phyloP scores from a whole-genome alignment of 1,140 invertebrate species.

The Achatina immaculata region DNA sequence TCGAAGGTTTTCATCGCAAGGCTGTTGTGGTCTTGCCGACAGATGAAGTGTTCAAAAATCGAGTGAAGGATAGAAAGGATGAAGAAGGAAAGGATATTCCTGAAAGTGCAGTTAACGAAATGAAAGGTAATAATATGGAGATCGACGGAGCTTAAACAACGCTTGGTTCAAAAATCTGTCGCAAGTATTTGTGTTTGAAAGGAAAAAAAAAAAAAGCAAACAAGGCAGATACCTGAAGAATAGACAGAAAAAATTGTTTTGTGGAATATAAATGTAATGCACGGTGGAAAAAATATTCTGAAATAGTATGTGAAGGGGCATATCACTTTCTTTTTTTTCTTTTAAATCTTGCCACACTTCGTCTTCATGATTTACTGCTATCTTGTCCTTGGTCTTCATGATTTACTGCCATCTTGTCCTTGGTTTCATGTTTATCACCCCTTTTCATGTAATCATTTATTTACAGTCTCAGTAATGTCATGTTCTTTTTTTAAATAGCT shows the following conservation, averaged over 20 bases:
- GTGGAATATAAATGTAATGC: conserved; percentile 9
- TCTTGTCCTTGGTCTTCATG: too few species aligned
- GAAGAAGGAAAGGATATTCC: conserved; percentile 92
- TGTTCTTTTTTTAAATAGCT: too few species aligned
- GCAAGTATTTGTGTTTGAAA: conserved; percentile 23
- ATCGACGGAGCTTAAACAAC: conserved; percentile 32
- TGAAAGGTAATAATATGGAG: conserved; percentile 84
- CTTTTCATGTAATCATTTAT: too few species aligned
- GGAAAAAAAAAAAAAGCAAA: not conserved
- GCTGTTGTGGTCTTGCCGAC: conserved; percentile 90
- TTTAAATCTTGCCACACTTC: too few species aligned
- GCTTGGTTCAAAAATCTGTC: conserved; percentile 31
- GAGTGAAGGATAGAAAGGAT: conserved; percentile 82
- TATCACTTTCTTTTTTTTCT: too few species aligned
- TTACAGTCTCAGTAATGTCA: too few species aligned
- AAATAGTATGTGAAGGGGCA: not conserved
- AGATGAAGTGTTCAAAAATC: conserved; percentile 87
- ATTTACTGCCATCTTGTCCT: too few species aligned
- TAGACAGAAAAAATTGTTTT: not conserved
- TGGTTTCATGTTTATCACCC: too few species aligned
- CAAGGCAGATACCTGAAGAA: conserved; percentile 24
- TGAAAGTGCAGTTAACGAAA: conserved; percentile 88
- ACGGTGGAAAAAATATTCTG: not conserved
- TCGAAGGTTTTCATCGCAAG: conserved; percentile 89
- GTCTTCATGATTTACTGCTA: too few species aligned